A percentile compares a stretch with the other conserved stretches of the same genome.
Conservation (phyloP, 1,140 invertebrate genomes). For the Anagrus nilaparvatae region DNA sequence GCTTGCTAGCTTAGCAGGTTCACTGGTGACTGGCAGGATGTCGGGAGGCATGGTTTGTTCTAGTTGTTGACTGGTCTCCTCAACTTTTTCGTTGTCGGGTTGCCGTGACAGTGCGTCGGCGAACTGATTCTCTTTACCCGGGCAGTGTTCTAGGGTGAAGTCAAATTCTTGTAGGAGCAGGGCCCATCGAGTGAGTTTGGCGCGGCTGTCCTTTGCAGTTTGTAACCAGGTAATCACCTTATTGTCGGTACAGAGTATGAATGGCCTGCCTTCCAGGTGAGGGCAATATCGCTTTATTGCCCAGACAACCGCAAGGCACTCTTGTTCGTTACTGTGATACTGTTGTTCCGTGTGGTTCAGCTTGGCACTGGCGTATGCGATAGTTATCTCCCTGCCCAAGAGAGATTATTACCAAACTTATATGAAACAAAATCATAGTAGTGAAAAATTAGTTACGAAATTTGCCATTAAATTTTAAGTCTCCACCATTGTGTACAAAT, state of each 20-base stretch:
- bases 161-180: constrained; percentile 22
- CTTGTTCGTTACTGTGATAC: constrained; percentile 20
- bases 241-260: constrained; percentile 22
- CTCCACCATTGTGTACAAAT: too few relatives aligned
- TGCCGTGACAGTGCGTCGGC: constrained; percentile 15
- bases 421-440: too few relatives aligned
- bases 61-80: background rate
- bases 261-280: constrained; percentile 23
- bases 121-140: constrained; percentile 22
- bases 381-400: constrained; percentile 5
- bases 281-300: constrained; percentile 19
- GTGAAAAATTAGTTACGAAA: too few relatives aligned
- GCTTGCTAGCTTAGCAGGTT: background rate
- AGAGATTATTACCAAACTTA: too few relatives aligned
- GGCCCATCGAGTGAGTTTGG: background rate
- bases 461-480: too few relatives aligned
- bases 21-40: background rate
- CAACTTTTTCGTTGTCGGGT: background rate
- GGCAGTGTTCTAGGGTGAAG: constrained; percentile 21
- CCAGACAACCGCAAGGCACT: constrained; percentile 23
- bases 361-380: constrained; percentile 15
- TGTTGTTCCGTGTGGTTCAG: constrained; percentile 7
- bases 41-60: background rate
- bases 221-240: constrained; percentile 20
- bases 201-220: constrained; percentile 4